Evolutionary conservation across 2,888 invertebrate genomes (phyloP).

Genomic region (Nephrotoma flavescens): DNA sequence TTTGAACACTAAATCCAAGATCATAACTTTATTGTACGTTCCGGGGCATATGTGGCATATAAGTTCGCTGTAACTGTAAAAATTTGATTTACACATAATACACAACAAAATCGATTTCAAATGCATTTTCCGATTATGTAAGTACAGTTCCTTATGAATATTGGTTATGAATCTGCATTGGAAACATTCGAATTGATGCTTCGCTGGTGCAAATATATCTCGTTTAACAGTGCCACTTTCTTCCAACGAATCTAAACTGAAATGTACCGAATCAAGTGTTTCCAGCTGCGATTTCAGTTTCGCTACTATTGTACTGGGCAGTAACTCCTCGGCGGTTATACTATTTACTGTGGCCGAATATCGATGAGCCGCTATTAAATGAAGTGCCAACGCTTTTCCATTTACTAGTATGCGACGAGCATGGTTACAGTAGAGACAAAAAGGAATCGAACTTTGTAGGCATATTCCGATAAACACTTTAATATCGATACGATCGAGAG

Average conservation of each 20-base stretch:
- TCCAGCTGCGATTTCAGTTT: constrained; percentile 46
- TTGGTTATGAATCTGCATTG: constrained; percentile 66
- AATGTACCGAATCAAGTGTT: constrained; percentile 46
- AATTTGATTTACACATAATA: constrained; percentile 76
- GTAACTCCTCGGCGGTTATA: constrained; percentile 57
- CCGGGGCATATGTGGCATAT: constrained; percentile 79
- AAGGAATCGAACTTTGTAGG: constrained; percentile 48
- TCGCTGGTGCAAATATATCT: constrained; percentile 39
- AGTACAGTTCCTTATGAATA: constrained; percentile 69
- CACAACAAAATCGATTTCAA: constrained; percentile 67
- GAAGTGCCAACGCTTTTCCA: constrained; percentile 62
- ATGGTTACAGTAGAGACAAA: constrained; percentile 76
- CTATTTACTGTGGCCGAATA: constrained; percentile 67
- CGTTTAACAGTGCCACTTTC: constrained; percentile 34
- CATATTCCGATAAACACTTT: constrained; percentile 59
- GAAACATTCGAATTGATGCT: constrained; percentile 70
- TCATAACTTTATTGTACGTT: constrained; percentile 32
- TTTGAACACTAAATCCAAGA: constrained; percentile 50
- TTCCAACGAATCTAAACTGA: constrained; percentile 59
- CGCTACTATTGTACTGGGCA: constrained; percentile 53
- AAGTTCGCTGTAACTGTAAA: constrained; percentile 76
- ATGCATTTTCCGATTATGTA: constrained; percentile 77
- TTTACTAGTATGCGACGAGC: constrained; percentile 73
- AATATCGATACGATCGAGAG: constrained; percentile 58
- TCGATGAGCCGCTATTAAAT: constrained; percentile 64